Conservation (phyloP, 2,113 vertebrate genomes). For the Patagioenas fasciata region DNA sequence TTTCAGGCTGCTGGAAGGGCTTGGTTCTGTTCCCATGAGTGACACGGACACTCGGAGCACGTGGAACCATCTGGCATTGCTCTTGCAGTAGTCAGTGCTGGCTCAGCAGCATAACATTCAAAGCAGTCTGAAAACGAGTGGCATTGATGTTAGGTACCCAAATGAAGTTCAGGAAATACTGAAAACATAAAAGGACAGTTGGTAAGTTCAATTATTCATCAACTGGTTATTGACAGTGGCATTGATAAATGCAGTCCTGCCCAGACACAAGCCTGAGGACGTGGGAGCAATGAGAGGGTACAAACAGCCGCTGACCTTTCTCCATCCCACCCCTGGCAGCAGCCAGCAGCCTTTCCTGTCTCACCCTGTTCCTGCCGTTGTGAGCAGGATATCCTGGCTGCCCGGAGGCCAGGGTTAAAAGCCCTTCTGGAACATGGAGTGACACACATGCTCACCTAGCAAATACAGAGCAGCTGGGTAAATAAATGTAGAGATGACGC, state of each 20-base stretch:
- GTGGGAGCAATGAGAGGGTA: slow-evolving; percentile 3
- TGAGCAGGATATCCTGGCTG: slow-evolving; percentile 67
- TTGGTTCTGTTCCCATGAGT: not conserved
- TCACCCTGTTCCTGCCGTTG: slow-evolving; percentile 43
- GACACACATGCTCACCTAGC: slow-evolving; percentile 57
- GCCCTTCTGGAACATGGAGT: slow-evolving; percentile 65
- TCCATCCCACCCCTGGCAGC: slow-evolving; percentile 7
- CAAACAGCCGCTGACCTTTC: slow-evolving; percentile 33
- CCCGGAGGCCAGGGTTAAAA: slow-evolving; percentile 64
- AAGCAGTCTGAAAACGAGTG: not conserved
- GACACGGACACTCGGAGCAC: fast-evolving
- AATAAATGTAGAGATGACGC: slow-evolving; percentile 63
- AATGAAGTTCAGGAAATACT: not conserved
- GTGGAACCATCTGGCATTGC: not conserved
- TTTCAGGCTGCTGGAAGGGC: not conserved
- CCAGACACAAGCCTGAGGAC: not conserved
- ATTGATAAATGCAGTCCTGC: not conserved
- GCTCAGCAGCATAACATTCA: not conserved
- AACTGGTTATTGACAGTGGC: not conserved
- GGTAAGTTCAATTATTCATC: not conserved
- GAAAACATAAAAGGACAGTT: not conserved
- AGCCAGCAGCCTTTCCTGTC: slow-evolving; percentile 54
- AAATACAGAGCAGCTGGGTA: slow-evolving; percentile 75
- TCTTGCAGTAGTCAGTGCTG: not conserved
- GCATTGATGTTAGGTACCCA: not conserved